Conservation (phyloP, 1,140 invertebrate species). For the Diprion similis region DNA sequence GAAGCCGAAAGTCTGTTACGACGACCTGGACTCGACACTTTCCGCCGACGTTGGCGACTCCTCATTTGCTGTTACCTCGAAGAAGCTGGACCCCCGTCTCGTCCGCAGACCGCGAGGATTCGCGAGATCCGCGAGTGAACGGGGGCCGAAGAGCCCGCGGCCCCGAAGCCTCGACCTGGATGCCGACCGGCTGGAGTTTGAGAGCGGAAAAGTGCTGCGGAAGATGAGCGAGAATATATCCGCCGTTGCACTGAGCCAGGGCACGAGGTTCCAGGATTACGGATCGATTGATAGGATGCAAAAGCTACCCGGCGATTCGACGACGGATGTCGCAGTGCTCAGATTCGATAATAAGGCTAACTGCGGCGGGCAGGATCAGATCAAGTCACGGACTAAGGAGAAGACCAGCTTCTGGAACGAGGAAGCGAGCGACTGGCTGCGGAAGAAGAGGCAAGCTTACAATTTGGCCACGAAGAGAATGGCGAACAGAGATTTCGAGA, state of each 20-base stretch:
- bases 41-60: constrained; percentile 53
- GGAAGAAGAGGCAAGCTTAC: constrained; percentile 51
- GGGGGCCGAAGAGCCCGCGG: constrained; percentile 30
- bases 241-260: constrained; percentile 42
- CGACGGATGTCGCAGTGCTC: no score
- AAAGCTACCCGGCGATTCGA: no score
- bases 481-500: constrained; percentile 31
- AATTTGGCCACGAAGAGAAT: constrained; percentile 43
- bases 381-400: constrained; percentile 28
- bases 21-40: constrained; percentile 54
- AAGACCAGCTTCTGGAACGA: constrained; percentile 53
- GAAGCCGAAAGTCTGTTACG: constrained; percentile 41
- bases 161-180: constrained; percentile 10
- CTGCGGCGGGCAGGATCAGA: constrained; percentile 21
- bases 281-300: constrained; percentile 46
- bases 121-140: constrained; percentile 45
- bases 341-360: background rate
- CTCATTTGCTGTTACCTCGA: constrained; percentile 48
- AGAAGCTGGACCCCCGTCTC: constrained; percentile 48
- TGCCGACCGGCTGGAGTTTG: constrained; percentile 12
- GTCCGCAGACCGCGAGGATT: constrained; percentile 52
- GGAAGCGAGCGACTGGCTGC: constrained; percentile 51
- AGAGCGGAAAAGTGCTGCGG: constrained; percentile 44
- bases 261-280: constrained; percentile 52
- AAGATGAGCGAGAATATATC: constrained; percentile 51